Percentiles rank a stretch among this genome's conserved stretches.
phyloP scores from a whole-genome alignment of 2,888 invertebrate genomes.

The Rotaria sp. region DNA sequence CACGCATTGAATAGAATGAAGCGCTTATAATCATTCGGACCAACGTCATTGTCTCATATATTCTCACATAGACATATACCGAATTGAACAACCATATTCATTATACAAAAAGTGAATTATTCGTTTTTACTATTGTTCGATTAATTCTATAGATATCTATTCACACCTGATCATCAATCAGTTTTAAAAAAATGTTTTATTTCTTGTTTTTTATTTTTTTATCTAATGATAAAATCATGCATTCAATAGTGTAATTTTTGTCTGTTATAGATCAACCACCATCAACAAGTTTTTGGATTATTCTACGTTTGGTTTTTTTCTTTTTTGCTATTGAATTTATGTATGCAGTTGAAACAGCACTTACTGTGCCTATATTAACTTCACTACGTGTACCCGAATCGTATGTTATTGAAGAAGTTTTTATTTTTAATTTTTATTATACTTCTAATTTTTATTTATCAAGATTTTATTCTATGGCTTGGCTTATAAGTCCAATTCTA shows the following conservation, averaged over 20 bases:
- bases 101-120: background rate
- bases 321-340: constrained; percentile 40
- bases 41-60: background rate
- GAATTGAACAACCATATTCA: background rate
- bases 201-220: background rate
- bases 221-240: background rate
- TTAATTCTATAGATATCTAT: background rate
- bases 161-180: background rate
- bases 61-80: background rate
- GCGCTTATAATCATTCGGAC: background rate
- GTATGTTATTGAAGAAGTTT: background rate
- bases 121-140: background rate
- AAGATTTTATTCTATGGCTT: constrained; percentile 62
- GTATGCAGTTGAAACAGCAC: constrained; percentile 38
- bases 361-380: constrained; percentile 37
- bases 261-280: background rate
- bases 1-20: background rate
- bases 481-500: constrained; percentile 84
- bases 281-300: background rate
- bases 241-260: background rate
- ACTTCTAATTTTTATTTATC: background rate
- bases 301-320: constrained; percentile 31
- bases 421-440: background rate
- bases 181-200: background rate
- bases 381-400: constrained; percentile 36